Conservation (phyloP, 2,113 vertebrate genomes). For the Oryctolagus cuniculus region mOryCun1.1 NC_091451.1:16797001-16797500, state of each 20-base stretch:
- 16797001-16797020: neutral
- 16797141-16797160: neutral
- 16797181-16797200: neutral
- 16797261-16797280: accelerated
- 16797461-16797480: neutral
- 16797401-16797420: too few species aligned
- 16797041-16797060: neutral
- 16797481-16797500: neutral
- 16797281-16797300: neutral
- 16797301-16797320: neutral
- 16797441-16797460: too few species aligned
- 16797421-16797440: too few species aligned
- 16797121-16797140: neutral
- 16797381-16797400: neutral
- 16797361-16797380: neutral
- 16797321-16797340: neutral
- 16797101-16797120: neutral
- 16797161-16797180: neutral
- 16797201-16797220: neutral
- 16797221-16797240: neutral
- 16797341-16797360: neutral
- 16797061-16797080: too few species aligned
- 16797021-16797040: neutral
- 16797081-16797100: neutral
- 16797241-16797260: neutral